Evolutionary conservation across 2,797 vertebrate species (phyloP).

Genomic region (Anguilla marmorata): DNA sequence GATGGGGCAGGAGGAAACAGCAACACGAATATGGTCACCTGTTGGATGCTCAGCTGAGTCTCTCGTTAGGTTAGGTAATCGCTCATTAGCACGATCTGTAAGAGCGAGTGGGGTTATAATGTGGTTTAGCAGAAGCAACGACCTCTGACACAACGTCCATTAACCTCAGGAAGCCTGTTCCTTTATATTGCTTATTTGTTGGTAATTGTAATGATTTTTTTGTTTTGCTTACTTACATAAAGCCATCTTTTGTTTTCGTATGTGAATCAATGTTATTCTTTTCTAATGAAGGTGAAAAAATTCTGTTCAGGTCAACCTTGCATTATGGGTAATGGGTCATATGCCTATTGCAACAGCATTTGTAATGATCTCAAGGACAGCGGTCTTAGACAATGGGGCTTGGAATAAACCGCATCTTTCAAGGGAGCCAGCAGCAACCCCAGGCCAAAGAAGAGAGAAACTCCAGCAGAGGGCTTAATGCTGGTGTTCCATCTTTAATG

Average conservation of each 20-base stretch:
- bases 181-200: background rate
- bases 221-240: background rate
- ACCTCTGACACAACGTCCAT: no score
- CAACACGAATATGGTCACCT: background rate
- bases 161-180: no score
- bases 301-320: no score
- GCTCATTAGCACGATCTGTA: background rate
- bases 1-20: conserved; percentile 2
- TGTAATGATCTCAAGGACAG: background rate
- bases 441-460: background rate
- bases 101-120: no score
- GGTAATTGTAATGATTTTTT: background rate
- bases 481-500: no score
- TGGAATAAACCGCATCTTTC: background rate
- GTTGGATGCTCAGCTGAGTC: background rate
- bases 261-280: background rate
- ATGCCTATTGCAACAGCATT: background rate
- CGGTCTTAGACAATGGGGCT: background rate
- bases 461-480: background rate
- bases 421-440: background rate
- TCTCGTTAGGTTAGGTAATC: no score
- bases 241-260: background rate
- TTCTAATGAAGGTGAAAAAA: no score
- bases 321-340: no score
- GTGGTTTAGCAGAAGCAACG: no score